Percentiles rank a stretch among this genome's conserved stretches.
These are phyloP conservation scores for Antigone vipio DNA, from an alignment of 2,113 vertebrate species.

Conservation along the genomic window DNA sequence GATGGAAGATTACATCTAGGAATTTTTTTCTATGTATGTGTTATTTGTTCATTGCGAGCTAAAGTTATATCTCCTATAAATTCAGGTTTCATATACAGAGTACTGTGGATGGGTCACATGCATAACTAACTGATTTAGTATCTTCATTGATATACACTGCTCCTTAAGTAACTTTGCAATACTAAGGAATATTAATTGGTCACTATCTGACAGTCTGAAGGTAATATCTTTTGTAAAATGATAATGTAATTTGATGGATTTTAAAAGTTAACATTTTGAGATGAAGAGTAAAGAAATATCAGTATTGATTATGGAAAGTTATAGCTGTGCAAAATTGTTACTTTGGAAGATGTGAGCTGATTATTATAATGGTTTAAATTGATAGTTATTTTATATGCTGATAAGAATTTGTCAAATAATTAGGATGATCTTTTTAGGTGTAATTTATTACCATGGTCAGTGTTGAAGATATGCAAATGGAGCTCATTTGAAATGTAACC, in stretches of 20 bases:
- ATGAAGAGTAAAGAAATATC: neutral
- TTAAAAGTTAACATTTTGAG: neutral
- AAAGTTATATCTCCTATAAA: neutral
- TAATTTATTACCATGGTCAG: neutral
- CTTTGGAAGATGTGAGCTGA: neutral
- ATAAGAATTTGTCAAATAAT: neutral
- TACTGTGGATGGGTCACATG: rapidly evolving
- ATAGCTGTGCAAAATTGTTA: neutral
- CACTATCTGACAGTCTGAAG: neutral
- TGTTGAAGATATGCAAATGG: neutral
- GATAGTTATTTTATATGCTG: neutral
- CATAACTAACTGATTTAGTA: neutral
- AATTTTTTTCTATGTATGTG: neutral
- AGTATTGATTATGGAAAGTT: neutral
- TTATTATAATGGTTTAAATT: neutral
- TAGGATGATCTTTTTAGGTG: neutral
- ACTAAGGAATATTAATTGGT: neutral
- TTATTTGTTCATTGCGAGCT: neutral
- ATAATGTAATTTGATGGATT: neutral
- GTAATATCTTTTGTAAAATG: neutral
- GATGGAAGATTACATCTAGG: neutral
- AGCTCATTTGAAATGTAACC: neutral
- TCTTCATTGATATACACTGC: neutral
- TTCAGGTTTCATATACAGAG: neutral
- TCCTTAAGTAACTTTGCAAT: neutral